Base-by-base conservation (phyloP, 2,888 invertebrate species). In the Dysmachus trigonus region DNA sequence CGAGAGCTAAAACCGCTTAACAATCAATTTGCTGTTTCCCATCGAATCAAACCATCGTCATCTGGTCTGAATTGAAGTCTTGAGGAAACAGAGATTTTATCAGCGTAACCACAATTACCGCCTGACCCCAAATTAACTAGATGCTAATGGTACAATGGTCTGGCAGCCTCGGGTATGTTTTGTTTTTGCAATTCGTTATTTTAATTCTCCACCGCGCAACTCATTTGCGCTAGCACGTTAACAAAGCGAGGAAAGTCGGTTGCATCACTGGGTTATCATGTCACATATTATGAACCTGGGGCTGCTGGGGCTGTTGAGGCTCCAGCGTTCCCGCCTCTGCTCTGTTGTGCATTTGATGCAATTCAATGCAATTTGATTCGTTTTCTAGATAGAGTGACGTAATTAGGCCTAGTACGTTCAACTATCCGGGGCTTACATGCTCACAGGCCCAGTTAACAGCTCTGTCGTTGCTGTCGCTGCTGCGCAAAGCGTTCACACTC, bases 211-310 rank as follows among this genome's bases (percentile, higher is more conserved):
- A 79, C 5, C 41, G 27, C n/a, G 51, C 38, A 51, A 51, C 47
- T 79, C 47, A 79, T 79, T 79, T 51, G 79, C 47, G 79, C 79
- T 47, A 13, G 15, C 27, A 30, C 79, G 47, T 79, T 79, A 79
- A 79, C 47, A 79, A 47, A 76, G 38, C 51, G 51, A 51, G 79
- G 31, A 79, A 79, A 79, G 79, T 79, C 79, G 51, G 79, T 79
- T 79, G 79, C 79, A 79, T 79, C 79, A 79, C 79, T 79, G 30
- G 79, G 79, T 79, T 79, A 79, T 79, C 79, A 79, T 79, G 79
- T 79, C 79, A 79, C 47, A 79, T 47, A 31, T n/a, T n/a, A n/a
- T n/a, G n/a, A n/a, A n/a, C n/a, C 13, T 4, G 7, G 76, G 15
- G 76, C 38, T 31, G 74, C 74, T 15, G 22, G 6, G 18, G 18